phyloP scores from a whole-genome alignment of 30 jellyfish, hydroid and myxozoan genomes.

The Haliclystus octoradiatus region DNA sequence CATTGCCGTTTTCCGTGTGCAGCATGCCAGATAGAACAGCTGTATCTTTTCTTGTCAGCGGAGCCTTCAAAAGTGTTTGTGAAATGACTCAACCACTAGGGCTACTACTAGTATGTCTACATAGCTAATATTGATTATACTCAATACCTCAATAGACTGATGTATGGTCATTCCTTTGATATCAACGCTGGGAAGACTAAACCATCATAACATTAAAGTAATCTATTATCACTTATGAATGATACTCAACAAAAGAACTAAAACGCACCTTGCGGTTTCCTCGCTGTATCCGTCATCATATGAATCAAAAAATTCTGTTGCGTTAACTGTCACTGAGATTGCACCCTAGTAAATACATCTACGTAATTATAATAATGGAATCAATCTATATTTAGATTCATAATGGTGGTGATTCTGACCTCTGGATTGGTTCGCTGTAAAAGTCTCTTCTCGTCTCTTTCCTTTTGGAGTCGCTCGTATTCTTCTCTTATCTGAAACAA shows the following conservation, averaged over 20 bases:
- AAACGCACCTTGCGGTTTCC: no score
- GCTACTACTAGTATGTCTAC: no score
- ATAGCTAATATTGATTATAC: no score
- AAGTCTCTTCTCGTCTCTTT: slow-evolving; percentile 67
- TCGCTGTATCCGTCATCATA: slow-evolving; percentile 52
- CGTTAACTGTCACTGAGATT: slow-evolving; percentile 57
- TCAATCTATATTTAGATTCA: no score
- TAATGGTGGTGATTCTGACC: no score
- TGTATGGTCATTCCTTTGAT: slow-evolving; percentile 71
- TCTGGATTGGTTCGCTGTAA: slow-evolving; percentile 81
- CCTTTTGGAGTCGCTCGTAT: slow-evolving; percentile 77
- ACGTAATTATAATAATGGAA: neutral
- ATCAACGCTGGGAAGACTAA: slow-evolving; percentile 59
- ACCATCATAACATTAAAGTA: no score
- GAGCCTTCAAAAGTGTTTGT: slow-evolving; percentile 48
- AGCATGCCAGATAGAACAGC: slow-evolving; percentile 85
- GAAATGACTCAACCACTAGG: no score
- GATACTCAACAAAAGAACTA: no score
- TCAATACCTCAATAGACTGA: slow-evolving; percentile 85
- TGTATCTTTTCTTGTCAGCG: slow-evolving; percentile 75
- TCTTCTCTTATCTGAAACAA: slow-evolving; percentile 65
- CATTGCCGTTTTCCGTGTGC: slow-evolving; percentile 71
- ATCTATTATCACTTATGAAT: no score
- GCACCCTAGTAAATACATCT: slow-evolving; percentile 54
- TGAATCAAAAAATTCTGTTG: slow-evolving; percentile 74